phyloP scores from a whole-genome alignment of 2,888 invertebrate species.

The Pycnomerus fuliginosus region DNA sequence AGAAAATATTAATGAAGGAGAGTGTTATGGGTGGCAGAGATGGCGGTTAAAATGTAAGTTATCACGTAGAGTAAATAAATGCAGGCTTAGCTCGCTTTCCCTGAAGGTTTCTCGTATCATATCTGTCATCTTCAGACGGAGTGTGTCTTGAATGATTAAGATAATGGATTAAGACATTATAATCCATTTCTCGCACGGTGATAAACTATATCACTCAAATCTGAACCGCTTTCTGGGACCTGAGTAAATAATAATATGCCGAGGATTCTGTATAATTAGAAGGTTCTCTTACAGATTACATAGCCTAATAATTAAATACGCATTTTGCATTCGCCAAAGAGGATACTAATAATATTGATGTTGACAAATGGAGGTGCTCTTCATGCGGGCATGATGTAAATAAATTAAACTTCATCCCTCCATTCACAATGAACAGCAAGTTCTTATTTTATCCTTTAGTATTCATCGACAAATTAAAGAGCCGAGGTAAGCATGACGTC shows the following conservation, averaged over 20 bases:
- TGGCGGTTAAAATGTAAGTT: conserved; percentile 21
- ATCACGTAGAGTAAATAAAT: conserved; percentile 23
- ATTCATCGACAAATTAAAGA: too few species aligned
- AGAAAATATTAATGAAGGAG: conserved; percentile 10
- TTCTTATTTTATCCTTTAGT: too few species aligned
- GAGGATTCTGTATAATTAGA: conserved; percentile 19
- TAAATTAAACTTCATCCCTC: conserved; percentile 9
- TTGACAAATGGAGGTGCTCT: conserved; percentile 14
- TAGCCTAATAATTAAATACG: conserved; percentile 19
- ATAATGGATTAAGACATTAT: conserved; percentile 39
- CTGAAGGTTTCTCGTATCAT: conserved; percentile 22
- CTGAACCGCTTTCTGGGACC: conserved; percentile 22
- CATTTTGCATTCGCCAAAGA: conserved; percentile 10
- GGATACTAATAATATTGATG: conserved; percentile 16
- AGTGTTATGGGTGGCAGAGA: conserved; percentile 6
- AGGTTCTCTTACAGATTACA: conserved; percentile 12
- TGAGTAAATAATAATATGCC: conserved; percentile 28
- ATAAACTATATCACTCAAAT: conserved; percentile 36
- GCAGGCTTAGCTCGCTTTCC: conserved; percentile 12
- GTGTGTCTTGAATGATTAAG: conserved; percentile 35
- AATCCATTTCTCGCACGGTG: conserved; percentile 31
- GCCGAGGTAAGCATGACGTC: conserved; percentile 1
- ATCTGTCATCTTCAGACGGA: conserved; percentile 26
- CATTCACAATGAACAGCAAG: not conserved
- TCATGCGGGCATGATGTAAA: conserved; percentile 9